Base-by-base conservation (phyloP, 2,113 vertebrate genomes). In the Sclerurus mexicanus region DNA sequence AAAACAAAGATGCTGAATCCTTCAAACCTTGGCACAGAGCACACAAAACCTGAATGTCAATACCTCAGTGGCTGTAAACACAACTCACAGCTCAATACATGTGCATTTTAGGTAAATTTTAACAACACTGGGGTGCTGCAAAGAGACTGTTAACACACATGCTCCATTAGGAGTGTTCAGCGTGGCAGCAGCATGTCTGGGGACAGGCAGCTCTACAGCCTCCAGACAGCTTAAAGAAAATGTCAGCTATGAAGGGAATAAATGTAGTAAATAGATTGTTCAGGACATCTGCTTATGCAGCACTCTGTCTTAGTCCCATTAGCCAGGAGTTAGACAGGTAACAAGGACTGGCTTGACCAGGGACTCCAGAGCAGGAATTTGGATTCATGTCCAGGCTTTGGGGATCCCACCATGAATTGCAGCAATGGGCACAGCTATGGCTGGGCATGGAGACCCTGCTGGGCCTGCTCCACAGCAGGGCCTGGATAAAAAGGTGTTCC, bases 1-100 rank as follows among this genome's bases (percentile, higher is more conserved):
- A 95, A 80, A 96, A 93, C 85, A 94, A 83, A 94, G 95, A 88
- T 93, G 95, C 95, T 93, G 91, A 96, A 94, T 91, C 87, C 64
- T 84, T 94, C 64, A 56, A 91, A 90, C 81, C 62, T 87, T 73
- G 89, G 78, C 69, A 76, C 49, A 47, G 85, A 91, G 63, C 71
- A 42, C 89, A 83, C 87, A 91, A 77, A 91, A 77, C 52, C 55
- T 33, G 69, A 75, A 63, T 12, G 37, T 86, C 77, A 78, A 3
- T 72, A 50, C 7, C 12, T 64, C 94, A 44, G 47, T 1, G 35
- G 44, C 67, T 59, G 82, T 86, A 74, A 95, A 90, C 71, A 82
- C 59, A 71, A 71, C 78, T 67, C 72, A 10, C 18, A 88, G 55
- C 87, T 83, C 58, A 30, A 46, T 18, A 30, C 18, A 24, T 4